phyloP scores from a whole-genome alignment of 2,888 invertebrate species.

The Osmoderma eremita region DNA sequence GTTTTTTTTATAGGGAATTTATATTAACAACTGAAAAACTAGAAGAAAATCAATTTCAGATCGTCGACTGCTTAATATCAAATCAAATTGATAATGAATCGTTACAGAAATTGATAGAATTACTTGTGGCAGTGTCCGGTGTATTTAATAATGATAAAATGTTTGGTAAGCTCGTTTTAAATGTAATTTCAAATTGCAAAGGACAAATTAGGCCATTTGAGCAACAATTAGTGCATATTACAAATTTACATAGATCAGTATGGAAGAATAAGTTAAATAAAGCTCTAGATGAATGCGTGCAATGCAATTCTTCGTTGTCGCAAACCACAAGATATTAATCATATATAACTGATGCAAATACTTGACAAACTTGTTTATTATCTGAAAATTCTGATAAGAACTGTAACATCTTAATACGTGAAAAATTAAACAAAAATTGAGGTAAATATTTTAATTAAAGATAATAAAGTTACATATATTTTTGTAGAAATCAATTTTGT shows the following conservation, averaged over 20 bases:
- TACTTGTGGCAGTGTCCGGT: slow-evolving; percentile 4
- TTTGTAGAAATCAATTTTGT: no score
- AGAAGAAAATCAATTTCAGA: neutral
- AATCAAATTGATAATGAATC: slow-evolving; percentile 19
- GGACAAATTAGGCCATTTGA: slow-evolving; percentile 4
- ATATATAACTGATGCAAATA: no score
- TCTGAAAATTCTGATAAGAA: no score
- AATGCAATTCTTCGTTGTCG: slow-evolving; percentile 1
- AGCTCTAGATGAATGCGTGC: neutral
- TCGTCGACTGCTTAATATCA: slow-evolving; percentile 23
- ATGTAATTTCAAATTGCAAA: slow-evolving; percentile 15
- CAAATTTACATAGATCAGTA: slow-evolving; percentile 14
- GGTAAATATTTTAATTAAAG: no score
- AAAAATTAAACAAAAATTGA: no score
- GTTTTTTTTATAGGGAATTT: slow-evolving; percentile 20
- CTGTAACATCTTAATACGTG: no score
- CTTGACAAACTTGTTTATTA: no score
- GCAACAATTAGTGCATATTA: slow-evolving; percentile 21
- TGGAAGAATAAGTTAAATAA: slow-evolving; percentile 21
- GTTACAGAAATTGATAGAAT: slow-evolving; percentile 21
- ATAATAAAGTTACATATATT: no score
- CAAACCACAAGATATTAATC: slow-evolving; percentile 15
- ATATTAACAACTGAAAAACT: neutral
- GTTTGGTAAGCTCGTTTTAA: slow-evolving; percentile 17
- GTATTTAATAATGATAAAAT: slow-evolving; percentile 15